Conservation (phyloP, 2,113 vertebrate genomes). For the Megaceryle maxima region DNA sequence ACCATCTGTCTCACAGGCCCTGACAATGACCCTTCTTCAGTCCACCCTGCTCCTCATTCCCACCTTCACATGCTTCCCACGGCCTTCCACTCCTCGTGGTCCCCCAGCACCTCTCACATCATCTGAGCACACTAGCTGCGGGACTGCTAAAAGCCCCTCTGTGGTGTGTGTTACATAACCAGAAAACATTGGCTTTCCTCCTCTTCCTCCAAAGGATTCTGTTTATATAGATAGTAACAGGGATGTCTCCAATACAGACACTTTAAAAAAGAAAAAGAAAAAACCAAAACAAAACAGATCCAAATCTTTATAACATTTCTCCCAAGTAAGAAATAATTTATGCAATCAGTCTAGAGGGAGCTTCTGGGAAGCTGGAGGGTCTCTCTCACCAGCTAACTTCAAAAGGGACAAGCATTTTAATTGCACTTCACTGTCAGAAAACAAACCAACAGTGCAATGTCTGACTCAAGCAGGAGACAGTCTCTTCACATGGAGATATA, state of each 20-base stretch:
- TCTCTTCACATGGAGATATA: background rate
- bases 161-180: background rate
- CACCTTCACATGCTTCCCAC: background rate
- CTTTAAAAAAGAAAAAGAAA: background rate
- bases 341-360: background rate
- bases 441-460: background rate
- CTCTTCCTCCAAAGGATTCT: background rate
- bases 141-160: background rate
- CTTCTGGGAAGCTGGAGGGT: background rate
- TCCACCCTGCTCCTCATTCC: background rate
- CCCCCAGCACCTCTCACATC: background rate
- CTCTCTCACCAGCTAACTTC: constrained; percentile 3
- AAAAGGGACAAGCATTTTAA: constrained; percentile 32
- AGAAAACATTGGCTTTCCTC: background rate
- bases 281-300: background rate
- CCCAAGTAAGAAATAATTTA: background rate
- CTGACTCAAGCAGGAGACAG: background rate
- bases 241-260: background rate
- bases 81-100: background rate
- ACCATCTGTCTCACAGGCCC: background rate
- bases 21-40: background rate
- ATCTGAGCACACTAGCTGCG: background rate
- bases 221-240: background rate
- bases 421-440: constrained; percentile 34
- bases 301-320: background rate